A percentile compares a stretch with the other conserved stretches of the same genome.
These are phyloP conservation scores for Xiphias gladius DNA, from an alignment of 2,113 vertebrate genomes.

Conservation along the genomic window DNA sequence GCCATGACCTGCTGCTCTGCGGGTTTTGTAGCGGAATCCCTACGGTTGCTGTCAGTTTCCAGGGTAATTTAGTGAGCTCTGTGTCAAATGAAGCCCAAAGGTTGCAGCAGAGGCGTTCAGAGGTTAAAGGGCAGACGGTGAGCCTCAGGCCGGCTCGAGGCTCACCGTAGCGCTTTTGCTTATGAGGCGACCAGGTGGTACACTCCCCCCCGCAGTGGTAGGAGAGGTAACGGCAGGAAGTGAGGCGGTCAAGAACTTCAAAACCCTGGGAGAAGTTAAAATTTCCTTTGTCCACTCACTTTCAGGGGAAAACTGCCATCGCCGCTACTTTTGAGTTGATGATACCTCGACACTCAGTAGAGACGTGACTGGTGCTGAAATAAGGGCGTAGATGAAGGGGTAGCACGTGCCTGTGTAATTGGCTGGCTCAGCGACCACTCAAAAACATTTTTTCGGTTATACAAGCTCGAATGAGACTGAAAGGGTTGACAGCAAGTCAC, in stretches of 20 bases:
- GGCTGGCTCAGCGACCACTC: too few relatives aligned
- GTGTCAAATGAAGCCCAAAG: background rate
- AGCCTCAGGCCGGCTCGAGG: background rate
- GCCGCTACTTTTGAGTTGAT: background rate
- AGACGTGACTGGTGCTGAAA: background rate
- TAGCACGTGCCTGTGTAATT: too few relatives aligned
- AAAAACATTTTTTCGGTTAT: too few relatives aligned
- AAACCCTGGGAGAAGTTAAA: background rate
- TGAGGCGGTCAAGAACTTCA: too few relatives aligned
- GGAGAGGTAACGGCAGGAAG: too few relatives aligned
- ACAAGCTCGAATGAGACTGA: background rate
- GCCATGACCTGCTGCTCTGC: background rate
- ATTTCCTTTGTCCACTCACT: background rate
- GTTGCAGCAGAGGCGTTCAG: background rate
- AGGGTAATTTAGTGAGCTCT: background rate
- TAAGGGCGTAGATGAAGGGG: too few relatives aligned
- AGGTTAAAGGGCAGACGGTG: slow-evolving; percentile 7
- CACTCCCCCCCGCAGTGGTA: background rate
- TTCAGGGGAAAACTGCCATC: background rate
- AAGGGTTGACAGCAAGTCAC: background rate
- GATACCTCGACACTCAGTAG: background rate
- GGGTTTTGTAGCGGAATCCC: background rate
- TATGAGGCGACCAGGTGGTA: background rate
- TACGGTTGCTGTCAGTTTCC: background rate
- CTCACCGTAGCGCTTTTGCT: background rate